Percentiles rank a stretch among this genome's conserved stretches.
Evolutionary conservation across 2,113 vertebrate genomes (phyloP).

Genomic region (Tringa solitaria): DNA sequence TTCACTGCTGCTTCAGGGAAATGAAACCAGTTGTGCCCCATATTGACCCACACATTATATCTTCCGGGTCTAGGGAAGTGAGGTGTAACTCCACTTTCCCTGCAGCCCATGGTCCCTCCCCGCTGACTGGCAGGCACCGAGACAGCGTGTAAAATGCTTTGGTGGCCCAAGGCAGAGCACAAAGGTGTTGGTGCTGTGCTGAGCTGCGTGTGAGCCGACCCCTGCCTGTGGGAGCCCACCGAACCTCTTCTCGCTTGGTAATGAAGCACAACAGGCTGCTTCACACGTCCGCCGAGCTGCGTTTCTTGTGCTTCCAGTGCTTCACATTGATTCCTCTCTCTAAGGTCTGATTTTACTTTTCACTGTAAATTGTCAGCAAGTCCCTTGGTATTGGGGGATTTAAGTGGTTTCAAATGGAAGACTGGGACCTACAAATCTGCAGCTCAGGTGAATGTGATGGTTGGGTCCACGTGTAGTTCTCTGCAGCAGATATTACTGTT

Average conservation of each 20-base stretch:
- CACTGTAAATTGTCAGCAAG: not conserved
- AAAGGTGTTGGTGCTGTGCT: not conserved
- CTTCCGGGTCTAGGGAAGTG: fast-evolving
- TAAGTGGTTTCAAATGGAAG: not conserved
- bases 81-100: not conserved
- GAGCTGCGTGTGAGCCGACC: not conserved
- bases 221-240: not conserved
- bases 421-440: not conserved
- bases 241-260: not conserved
- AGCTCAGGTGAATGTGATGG: not conserved
- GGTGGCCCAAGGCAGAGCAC: not conserved
- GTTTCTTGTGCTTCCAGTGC: not conserved
- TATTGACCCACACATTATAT: not conserved
- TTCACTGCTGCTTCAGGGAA: not conserved
- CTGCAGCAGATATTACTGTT: not conserved
- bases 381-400: not conserved
- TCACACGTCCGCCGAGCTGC: not conserved
- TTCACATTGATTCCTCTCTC: not conserved
- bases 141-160: fast-evolving
- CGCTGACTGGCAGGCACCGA: not conserved
- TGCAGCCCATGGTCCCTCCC: not conserved
- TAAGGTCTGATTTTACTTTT: not conserved
- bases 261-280: not conserved
- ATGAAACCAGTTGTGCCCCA: not conserved
- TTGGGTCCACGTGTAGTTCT: not conserved